A percentile compares a stretch with the other conserved stretches of the same genome.
These are phyloP conservation scores for Tolmerus cingulatus DNA, from an alignment of 2,888 invertebrate species.

Conservation along the genomic window DNA sequence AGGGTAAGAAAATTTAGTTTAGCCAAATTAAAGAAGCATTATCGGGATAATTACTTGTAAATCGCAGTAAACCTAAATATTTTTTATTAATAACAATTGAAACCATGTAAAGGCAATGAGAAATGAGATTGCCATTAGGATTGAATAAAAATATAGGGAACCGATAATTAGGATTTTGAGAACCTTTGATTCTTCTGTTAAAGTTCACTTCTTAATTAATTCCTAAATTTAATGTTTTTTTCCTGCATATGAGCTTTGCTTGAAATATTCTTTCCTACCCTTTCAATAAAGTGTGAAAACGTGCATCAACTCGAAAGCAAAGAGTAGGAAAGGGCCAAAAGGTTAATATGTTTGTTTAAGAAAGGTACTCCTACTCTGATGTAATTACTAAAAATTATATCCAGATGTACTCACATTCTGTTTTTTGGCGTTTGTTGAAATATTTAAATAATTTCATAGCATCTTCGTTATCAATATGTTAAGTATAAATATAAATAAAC, in stretches of 20 bases:
- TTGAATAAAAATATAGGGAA: too few species aligned
- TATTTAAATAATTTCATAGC: background rate
- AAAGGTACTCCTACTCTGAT: background rate
- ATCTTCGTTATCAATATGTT: background rate
- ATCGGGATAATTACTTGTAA: too few species aligned
- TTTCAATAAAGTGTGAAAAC: background rate
- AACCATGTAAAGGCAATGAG: too few species aligned
- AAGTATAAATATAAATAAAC: background rate
- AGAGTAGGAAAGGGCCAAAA: background rate
- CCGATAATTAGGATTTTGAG: too few species aligned
- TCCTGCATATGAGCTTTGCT: background rate
- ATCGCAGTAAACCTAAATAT: too few species aligned
- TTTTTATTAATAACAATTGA: too few species aligned
- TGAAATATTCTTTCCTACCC: background rate
- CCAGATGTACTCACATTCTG: background rate
- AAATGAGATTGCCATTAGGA: too few species aligned
- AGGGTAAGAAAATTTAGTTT: too few species aligned
- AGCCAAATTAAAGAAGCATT: too few species aligned
- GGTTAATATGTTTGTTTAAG: background rate
- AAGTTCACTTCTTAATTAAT: background rate
- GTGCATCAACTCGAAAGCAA: background rate
- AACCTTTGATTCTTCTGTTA: too few species aligned
- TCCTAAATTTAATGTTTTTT: background rate
- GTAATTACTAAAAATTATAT: background rate
- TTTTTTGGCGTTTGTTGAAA: background rate